Base-by-base conservation (phyloP, 2,888 invertebrate species). In the Hesperia comma region DNA sequence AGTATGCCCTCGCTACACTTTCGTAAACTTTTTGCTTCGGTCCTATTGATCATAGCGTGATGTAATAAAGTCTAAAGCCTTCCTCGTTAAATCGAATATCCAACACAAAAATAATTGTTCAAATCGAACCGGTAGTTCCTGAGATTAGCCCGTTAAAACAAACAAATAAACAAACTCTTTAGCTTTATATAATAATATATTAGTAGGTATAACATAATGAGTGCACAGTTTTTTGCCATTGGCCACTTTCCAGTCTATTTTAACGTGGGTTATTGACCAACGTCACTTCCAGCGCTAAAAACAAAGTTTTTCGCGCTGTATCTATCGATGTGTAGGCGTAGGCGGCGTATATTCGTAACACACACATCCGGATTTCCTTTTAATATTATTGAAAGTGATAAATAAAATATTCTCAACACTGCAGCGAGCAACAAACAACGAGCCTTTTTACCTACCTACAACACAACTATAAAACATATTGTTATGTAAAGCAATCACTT, bases 241-340 rank as follows among this genome's bases (percentile, higher is more conserved):
- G 60, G 61, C 60, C n/a, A 40, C 33, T 55, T 40, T 67, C 67
- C 67, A 67, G 21, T 60, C 60, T 63, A 69, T 69, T 68, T 62
- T 58, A 53, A 56, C 14, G 26, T 41, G 58, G 51, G 64, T 51
- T 64, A 58, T 15, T 58, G 58, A 58, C 64, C 58, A 51, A 14
- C 19, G 8, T 33, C 21, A 17, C 26, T 58, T 64, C 64, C 64
- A 57, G 64, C n/a, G n/a, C n/a, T n/a, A n/a, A n/a, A n/a, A n/a
- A 17, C 26, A 7, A n/a, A 58, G 26, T 64, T 57, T 49, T 51
- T 41, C 15, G 26, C 12, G 37, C 21, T 51, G 57, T 15, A 8
- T 53, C 21, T 21, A 54, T 32, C 54, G 32, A 54, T 17, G 54
- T n/a, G n/a, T n/a, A n/a, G n/a, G n/a, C n/a, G n/a, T 53, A 53